These are phyloP conservation scores for Dinomys branickii DNA, from an alignment of 2,113 vertebrate species.

Conservation along the genomic window DNA sequence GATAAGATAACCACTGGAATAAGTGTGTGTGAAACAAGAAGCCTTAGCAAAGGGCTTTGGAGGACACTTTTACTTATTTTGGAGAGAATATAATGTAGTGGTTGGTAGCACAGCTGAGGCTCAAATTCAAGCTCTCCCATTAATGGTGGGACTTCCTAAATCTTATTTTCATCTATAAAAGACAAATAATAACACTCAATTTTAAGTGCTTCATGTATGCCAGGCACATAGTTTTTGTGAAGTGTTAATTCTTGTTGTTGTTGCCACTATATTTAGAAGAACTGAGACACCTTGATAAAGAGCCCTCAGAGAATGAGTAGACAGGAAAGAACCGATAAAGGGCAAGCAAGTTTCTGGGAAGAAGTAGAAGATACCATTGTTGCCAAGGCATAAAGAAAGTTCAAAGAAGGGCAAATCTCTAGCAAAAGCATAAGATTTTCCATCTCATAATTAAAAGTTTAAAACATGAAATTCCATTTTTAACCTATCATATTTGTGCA, in stretches of 20 bases:
- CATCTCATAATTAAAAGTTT: neutral
- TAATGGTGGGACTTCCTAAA: neutral
- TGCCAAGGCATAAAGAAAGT: neutral
- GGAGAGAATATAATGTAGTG: neutral
- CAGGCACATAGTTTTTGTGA: neutral
- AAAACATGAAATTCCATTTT: neutral
- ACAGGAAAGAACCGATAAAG: neutral
- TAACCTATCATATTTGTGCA: neutral
- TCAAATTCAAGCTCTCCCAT: constrained; percentile 24
- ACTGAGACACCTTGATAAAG: neutral
- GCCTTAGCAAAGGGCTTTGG: neutral
- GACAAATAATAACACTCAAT: neutral
- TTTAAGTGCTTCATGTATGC: neutral
- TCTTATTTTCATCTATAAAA: constrained; percentile 31
- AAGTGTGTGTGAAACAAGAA: neutral
- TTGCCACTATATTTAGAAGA: neutral
- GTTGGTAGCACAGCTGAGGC: neutral
- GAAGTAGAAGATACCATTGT: neutral
- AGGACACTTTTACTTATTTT: neutral
- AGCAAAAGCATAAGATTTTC: neutral
- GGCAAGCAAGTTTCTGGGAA: neutral
- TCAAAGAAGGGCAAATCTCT: neutral
- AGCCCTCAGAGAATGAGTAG: neutral
- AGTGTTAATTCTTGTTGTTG: neutral
- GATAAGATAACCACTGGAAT: neutral